A percentile compares a stretch with the other conserved stretches of the same genome.
These are phyloP conservation scores for Elysia crispata DNA, from an alignment of 2,888 invertebrate species.

Conservation along the genomic window DNA sequence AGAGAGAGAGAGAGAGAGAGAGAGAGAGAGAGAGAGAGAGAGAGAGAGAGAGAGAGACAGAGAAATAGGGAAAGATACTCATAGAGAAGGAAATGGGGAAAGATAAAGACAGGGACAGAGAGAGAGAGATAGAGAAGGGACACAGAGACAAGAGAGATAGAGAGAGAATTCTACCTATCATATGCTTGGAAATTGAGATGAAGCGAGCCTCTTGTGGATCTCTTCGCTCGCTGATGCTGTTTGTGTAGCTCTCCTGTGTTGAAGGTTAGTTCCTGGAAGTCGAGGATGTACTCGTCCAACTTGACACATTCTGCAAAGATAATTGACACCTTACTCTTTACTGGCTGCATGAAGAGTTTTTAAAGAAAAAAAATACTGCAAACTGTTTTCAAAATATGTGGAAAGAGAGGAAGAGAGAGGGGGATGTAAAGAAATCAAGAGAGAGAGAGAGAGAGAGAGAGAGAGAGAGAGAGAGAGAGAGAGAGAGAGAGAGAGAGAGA, in stretches of 20 bases:
- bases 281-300: conserved; percentile 65
- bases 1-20: not conserved
- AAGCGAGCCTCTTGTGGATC: conserved; percentile 60
- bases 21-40: not conserved
- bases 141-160: conserved; percentile 29
- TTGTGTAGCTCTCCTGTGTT: conserved; percentile 59
- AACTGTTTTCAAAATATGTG: too few relatives aligned
- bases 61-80: too few relatives aligned
- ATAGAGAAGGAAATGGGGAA: too few relatives aligned
- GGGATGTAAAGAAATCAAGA: too few relatives aligned
- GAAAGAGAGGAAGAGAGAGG: too few relatives aligned
- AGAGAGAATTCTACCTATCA: conserved; percentile 60
- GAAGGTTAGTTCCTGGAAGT: conserved; percentile 67
- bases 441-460: too few relatives aligned
- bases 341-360: too few relatives aligned
- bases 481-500: too few relatives aligned
- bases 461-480: too few relatives aligned
- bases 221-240: conserved; percentile 60
- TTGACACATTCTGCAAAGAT: not conserved
- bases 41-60: not conserved
- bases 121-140: not conserved
- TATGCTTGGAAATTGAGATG: conserved; percentile 65
- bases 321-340: too few relatives aligned
- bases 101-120: too few relatives aligned
- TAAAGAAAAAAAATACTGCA: too few relatives aligned